These are phyloP conservation scores for Synanceia verrucosa DNA, from an alignment of 2,797 vertebrate species.

Conservation along the genomic window DNA sequence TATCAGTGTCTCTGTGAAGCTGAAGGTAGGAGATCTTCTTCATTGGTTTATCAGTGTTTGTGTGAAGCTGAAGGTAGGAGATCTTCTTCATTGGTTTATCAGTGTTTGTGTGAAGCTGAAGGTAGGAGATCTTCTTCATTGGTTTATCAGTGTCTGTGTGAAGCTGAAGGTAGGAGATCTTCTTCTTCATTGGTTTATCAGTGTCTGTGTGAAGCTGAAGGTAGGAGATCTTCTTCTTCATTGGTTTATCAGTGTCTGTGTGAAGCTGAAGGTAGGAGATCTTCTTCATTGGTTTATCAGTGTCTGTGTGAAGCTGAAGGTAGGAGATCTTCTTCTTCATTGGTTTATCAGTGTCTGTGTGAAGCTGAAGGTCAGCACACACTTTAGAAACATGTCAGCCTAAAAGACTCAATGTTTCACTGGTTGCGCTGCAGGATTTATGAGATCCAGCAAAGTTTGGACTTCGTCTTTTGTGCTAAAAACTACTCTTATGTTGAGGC, in stretches of 20 bases:
- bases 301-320: constrained; percentile 83
- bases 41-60: background rate
- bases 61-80: constrained; percentile 87
- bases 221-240: constrained; percentile 79
- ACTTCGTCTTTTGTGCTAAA: background rate
- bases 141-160: constrained; percentile 1
- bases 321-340: constrained; percentile 75
- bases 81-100: constrained; percentile 7
- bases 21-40: constrained; percentile 85
- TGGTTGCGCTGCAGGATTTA: background rate
- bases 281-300: constrained; percentile 1
- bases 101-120: constrained; percentile 72
- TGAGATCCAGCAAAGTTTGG: background rate
- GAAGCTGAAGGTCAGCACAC: background rate
- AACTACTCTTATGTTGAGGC: background rate
- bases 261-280: constrained; percentile 86
- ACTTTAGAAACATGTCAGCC: background rate
- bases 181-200: constrained; percentile 4
- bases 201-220: constrained; percentile 79
- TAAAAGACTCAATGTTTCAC: background rate
- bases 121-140: constrained; percentile 82
- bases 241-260: background rate
- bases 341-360: background rate
- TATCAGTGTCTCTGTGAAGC: constrained; percentile 65
- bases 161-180: constrained; percentile 85